phyloP scores from a whole-genome alignment of 2,113 vertebrate species.

The Dipodomys stephensi region DNA sequence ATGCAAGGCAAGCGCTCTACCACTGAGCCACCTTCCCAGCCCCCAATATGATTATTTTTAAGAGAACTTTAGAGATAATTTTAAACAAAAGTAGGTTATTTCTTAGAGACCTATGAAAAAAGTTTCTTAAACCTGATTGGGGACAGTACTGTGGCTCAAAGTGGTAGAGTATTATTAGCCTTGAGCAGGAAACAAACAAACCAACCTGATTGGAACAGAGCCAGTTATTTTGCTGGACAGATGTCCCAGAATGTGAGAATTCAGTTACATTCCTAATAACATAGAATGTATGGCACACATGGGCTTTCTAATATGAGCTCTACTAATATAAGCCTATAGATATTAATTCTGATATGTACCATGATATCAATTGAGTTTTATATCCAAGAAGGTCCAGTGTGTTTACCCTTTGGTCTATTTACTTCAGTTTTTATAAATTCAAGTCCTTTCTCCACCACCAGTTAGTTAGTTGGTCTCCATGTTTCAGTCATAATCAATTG shows the following conservation, averaged over 20 bases:
- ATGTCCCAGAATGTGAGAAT: constrained; percentile 28
- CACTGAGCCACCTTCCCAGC: no score
- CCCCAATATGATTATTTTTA: background rate
- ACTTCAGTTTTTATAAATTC: background rate
- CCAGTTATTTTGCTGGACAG: background rate
- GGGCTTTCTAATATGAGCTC: background rate
- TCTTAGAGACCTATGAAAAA: constrained; percentile 10
- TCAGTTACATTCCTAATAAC: constrained; percentile 7
- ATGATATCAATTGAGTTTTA: background rate
- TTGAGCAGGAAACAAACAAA: no score
- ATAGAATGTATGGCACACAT: background rate
- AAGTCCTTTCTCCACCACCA: background rate
- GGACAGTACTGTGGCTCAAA: background rate
- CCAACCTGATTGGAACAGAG: background rate
- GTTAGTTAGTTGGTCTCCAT: background rate
- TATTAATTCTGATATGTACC: no score
- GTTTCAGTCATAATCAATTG: constrained; percentile 25
- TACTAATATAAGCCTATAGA: background rate
- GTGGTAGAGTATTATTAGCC: no score
- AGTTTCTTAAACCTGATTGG: background rate
- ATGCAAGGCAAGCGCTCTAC: no score
- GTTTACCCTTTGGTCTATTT: background rate
- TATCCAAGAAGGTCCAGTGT: background rate
- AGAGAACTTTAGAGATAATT: constrained; percentile 46
- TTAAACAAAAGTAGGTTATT: background rate